Base-by-base conservation (phyloP, 2,888 invertebrate species). In the Bombylius discolor region DNA sequence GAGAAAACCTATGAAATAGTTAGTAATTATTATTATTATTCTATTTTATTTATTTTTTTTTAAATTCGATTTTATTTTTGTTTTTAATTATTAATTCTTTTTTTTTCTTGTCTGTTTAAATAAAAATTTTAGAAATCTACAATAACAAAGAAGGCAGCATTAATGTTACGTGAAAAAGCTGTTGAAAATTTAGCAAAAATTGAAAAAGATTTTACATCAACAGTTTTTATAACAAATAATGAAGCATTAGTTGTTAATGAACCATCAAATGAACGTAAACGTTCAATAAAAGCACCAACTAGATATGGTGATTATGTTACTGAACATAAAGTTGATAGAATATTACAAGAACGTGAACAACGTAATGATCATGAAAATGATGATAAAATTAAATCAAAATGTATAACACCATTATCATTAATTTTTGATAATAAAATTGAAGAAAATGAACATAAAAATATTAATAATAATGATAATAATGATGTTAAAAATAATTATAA, bases 131-230 rank as follows among this genome's bases (percentile, higher is more conserved):
- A 73, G 74, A 69, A 69, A 12, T 65, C 66, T 1, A 65, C 66
- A 5, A 64, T 72, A 12, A 69, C 71, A 5, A 70, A 71, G 14
- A 70, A 73, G 58, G 72, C 72, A 59, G 72, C 74, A 0, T 69
- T 70, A 53, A 66, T 70, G 58, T 59, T 74, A 54, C 68, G 73
- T 0, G 70, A 71, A 36, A 65, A 71, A 55, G 74, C 74, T 6
- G 73, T 72, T 0, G 73, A 72, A 48, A 78, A 79, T 56, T 71
- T 86, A 58, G 81, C 85, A 1, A 83, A 80, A 68, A 82, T 82
- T 64, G 85, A 86, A 68, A 79, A 81, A 67, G 84, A 85, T 65
- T 86, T 86, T 69, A 83, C 82, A 14, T 83, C 85, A 63, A 86
- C 86, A 5, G 78, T 86, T 33, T 81, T 86, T 55, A 71, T 82